Base-by-base conservation (phyloP, 2,113 vertebrate genomes). In the Lanius collurio region DNA sequence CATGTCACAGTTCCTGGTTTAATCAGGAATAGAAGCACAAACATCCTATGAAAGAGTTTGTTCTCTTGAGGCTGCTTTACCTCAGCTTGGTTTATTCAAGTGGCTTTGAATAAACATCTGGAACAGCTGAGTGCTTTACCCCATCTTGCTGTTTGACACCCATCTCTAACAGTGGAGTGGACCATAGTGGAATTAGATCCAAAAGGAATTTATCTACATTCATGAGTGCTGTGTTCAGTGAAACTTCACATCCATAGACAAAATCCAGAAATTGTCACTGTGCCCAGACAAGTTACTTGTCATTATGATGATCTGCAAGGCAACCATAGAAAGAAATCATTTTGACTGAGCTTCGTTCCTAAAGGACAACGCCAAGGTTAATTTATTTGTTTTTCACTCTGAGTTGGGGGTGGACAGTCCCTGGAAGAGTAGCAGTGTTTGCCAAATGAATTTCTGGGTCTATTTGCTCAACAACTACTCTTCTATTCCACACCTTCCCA, bases 211-310 rank as follows among this genome's bases (percentile, higher is more conserved):
- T 92, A 83, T 92, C 93, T 95, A 82, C 84, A 75, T 83, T 96
- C 82, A 80, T 55, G 63, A 95, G 52, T 59, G 84, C 64, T 5
- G 10, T 91, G 82, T 84, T 95, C 84, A 92, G 85, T 93, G 90
- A 97, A 97, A 96, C 75, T 96, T 94, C 86, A 94, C 88, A 88
- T 96, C 83, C 89, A 88, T 37, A 95, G 94, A 91, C 93, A 79
- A 96, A 97, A 96, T 95, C 96, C 94, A 76, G 89, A 91, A 95
- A 85, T 97, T 97, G 97, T 97, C 97, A 97, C 94, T 6, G 82
- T 97, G 97, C 97, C 97, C 97, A 97, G 95, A 97, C 97, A 80
- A 97, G 95, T 97, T 97, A 97, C 93, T 96, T 96, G 97, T 97
- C 93, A 97, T 83, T 69, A 57, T 0, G 4, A 96, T 96, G 93